Evolutionary conservation across 2,113 vertebrate species (phyloP).

Genomic region (Pao palembangensis): DNA sequence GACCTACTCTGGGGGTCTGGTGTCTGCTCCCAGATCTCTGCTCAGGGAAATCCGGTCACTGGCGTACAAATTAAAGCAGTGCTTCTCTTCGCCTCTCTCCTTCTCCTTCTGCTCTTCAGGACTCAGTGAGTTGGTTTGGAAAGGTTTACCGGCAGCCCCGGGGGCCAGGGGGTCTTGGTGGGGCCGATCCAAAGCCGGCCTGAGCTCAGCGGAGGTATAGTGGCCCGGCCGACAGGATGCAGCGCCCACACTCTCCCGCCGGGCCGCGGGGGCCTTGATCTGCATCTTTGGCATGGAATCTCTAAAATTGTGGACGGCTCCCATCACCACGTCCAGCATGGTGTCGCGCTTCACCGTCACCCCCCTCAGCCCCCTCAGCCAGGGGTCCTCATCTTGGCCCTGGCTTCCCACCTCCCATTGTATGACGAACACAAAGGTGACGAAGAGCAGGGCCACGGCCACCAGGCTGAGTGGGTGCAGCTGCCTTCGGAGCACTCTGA

Average conservation of each 20-base stretch:
- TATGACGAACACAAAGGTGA: constrained; percentile 90
- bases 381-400: constrained; percentile 81
- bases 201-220: constrained; percentile 87
- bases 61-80: constrained; percentile 95
- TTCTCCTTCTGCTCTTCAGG: constrained; percentile 88
- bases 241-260: constrained; percentile 66
- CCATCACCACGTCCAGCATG: constrained; percentile 86
- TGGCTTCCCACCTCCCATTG: constrained; percentile 92
- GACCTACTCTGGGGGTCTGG: constrained; percentile 96
- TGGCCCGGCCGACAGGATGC: constrained; percentile 82
- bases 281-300: constrained; percentile 95
- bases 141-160: constrained; percentile 90
- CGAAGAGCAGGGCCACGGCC: constrained; percentile 82
- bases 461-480: constrained; percentile 84
- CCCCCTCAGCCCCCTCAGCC: constrained; percentile 76
- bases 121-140: constrained; percentile 79
- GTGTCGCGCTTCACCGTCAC: constrained; percentile 83
- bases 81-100: constrained; percentile 87
- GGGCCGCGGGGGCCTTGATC: constrained; percentile 87
- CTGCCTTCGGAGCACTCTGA: constrained; percentile 77
- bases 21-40: constrained; percentile 93
- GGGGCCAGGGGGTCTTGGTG: constrained; percentile 85
- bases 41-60: constrained; percentile 96
- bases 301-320: constrained; percentile 93
- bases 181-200: constrained; percentile 84